phyloP scores from a whole-genome alignment of 2,113 vertebrate genomes.

The Mormyrus iriodes region DNA sequence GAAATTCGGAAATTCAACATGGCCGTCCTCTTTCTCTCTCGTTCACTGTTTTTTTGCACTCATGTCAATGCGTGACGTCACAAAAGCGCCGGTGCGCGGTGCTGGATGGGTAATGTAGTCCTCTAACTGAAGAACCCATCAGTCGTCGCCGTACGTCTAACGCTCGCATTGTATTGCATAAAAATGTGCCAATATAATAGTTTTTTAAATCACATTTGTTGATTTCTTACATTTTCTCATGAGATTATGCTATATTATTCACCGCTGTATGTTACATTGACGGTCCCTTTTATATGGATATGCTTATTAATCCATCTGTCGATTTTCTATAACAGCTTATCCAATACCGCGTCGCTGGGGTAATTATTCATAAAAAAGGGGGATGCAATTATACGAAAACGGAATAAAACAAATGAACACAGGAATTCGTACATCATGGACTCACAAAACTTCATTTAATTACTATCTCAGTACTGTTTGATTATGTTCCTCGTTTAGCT shows the following conservation, averaged over 20 bases:
- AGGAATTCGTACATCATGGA: background rate
- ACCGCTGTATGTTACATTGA: background rate
- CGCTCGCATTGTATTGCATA: background rate
- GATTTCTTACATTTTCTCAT: background rate
- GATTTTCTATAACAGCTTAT: background rate
- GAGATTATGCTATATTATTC: background rate
- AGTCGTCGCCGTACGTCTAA: background rate
- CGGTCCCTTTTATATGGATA: background rate
- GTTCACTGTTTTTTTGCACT: constrained; percentile 29
- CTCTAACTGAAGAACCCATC: background rate
- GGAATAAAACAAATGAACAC: background rate
- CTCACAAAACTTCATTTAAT: background rate
- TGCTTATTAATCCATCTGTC: background rate
- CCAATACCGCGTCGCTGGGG: background rate
- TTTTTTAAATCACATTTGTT: background rate
- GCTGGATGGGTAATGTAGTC: constrained; percentile 11
- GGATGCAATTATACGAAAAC: background rate
- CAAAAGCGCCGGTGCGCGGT: background rate
- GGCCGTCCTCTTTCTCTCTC: constrained; percentile 47
- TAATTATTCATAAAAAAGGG: background rate
- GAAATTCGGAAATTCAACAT: constrained; percentile 50
- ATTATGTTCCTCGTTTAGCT: background rate
- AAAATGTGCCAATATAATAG: background rate
- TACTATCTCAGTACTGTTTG: background rate
- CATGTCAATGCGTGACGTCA: background rate